These are phyloP conservation scores for Coreius guichenoti DNA, from an alignment of 2,797 vertebrate species.

Conservation along the genomic window DNA sequence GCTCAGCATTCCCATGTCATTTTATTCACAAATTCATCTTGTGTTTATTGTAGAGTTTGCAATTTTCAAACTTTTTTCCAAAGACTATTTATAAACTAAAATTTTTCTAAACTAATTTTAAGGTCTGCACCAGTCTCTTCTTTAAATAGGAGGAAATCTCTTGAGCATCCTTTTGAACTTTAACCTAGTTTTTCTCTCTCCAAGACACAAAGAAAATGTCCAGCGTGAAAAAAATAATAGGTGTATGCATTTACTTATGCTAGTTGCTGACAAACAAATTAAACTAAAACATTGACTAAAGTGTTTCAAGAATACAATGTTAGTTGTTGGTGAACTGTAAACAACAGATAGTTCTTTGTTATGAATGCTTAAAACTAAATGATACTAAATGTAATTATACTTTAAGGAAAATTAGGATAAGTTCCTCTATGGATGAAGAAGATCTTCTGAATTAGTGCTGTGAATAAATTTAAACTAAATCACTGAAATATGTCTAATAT, in stretches of 20 bases:
- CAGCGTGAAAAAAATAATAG: background rate
- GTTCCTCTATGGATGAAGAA: background rate
- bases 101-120: conserved; percentile 61
- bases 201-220: conserved; percentile 23
- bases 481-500: background rate
- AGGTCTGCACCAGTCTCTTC: background rate
- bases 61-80: background rate
- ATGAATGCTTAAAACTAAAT: background rate
- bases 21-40: conserved; percentile 6
- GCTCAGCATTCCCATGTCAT: conserved; percentile 54
- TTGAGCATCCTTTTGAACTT: conserved; percentile 68
- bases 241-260: background rate
- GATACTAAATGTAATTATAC: background rate
- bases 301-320: background rate
- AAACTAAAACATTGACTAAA: background rate
- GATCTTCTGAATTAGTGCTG: background rate
- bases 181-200: conserved; percentile 70
- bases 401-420: background rate
- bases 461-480: background rate
- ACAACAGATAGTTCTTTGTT: background rate
- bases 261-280: background rate
- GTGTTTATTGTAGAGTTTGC: background rate
- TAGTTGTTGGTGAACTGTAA: background rate
- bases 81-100: conserved; percentile 55
- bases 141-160: conserved; percentile 6